Base-by-base conservation (phyloP, 1,140 invertebrate genomes). In the Drosophila nikananu region DNA sequence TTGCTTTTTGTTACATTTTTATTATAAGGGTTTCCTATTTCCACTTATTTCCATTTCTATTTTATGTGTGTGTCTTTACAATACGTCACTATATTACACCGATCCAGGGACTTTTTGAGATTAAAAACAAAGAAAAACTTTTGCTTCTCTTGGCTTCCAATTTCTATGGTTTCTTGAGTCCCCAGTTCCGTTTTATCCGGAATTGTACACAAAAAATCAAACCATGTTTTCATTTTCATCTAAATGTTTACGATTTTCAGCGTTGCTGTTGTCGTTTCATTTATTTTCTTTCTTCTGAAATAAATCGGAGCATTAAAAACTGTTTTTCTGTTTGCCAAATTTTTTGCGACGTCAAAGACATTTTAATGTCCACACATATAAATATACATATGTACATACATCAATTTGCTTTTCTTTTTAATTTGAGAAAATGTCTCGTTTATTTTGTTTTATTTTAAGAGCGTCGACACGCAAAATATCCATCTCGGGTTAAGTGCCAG, bases 331-430 rank as follows among this genome's bases (percentile, higher is more conserved):
- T 55, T 77, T 84, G 57, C 52, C 52, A 41, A 30, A 48, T 49
- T 61, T 76, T 77, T 67, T 80, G 77, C 80, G 72, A 60, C 83
- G 70, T 86, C 79, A 83, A 89, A 86, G 72, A 80, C 81, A 71
- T 55, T 83, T 82, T 60, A 72, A 75, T 86, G 63, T 63, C 58
- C 48, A 12, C 32, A 68, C 52, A 48, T 55, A 54, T 61, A 48
- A 12, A 17, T 25, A 42, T 13, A 44, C 19, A 9, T 48, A 19
- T 54, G 39, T 64, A 25, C 55, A 21, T 58, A 17, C 30, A 37
- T 41, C 41, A 37, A 48, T 66, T 17, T 27, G 30, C 7, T 12
- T 37, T 68, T 46, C 3, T 46, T 15, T 15, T 23, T 17, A 72
- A 72, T 59, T 72, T 39, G 21, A 35, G 21, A 72, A 60, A 25